A percentile compares a stretch with the other conserved stretches of the same genome.
phyloP scores from a whole-genome alignment of 2,888 invertebrate species.

The Pandemis cinnamomeana region DNA sequence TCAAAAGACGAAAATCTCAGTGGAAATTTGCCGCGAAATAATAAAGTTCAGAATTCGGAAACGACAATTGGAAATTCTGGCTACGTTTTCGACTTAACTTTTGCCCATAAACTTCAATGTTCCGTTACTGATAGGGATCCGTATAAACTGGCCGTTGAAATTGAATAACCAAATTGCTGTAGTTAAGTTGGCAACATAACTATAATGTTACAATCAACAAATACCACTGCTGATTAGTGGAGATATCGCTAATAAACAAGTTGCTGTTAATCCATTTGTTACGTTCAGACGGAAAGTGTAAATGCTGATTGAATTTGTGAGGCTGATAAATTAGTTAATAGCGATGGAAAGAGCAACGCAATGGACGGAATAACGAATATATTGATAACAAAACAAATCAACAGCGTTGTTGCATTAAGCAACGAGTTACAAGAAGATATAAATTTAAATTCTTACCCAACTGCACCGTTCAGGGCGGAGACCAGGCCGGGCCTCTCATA shows the following conservation, averaged over 20 bases:
- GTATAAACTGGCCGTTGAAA: conserved; percentile 36
- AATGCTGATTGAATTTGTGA: conserved; percentile 10
- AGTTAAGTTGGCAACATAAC: conserved; percentile 26
- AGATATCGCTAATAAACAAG: conserved; percentile 14
- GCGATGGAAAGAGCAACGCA: background rate
- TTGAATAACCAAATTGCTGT: conserved; percentile 36
- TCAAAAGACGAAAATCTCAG: background rate
- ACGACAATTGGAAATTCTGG: conserved; percentile 37
- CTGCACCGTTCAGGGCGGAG: conserved; percentile 77
- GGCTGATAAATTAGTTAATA: background rate
- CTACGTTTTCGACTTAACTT: conserved; percentile 30
- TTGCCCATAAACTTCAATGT: conserved; percentile 25
- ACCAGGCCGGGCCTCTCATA: conserved; percentile 80
- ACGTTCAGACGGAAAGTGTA: background rate
- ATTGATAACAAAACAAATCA: background rate
- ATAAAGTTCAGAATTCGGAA: conserved; percentile 23
- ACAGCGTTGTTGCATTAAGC: background rate
- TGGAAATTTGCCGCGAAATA: conserved; percentile 18
- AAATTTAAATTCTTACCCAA: conserved; percentile 65
- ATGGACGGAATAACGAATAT: background rate
- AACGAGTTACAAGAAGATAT: background rate
- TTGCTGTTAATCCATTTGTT: conserved; percentile 7
- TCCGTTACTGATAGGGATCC: conserved; percentile 33
- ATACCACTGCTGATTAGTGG: conserved; percentile 19
- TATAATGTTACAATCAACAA: conserved; percentile 22